Percentiles rank a stretch among this genome's conserved stretches.
These are phyloP conservation scores for Thunnus albacares DNA, from an alignment of 2,797 vertebrate genomes.

Conservation along the genomic window DNA sequence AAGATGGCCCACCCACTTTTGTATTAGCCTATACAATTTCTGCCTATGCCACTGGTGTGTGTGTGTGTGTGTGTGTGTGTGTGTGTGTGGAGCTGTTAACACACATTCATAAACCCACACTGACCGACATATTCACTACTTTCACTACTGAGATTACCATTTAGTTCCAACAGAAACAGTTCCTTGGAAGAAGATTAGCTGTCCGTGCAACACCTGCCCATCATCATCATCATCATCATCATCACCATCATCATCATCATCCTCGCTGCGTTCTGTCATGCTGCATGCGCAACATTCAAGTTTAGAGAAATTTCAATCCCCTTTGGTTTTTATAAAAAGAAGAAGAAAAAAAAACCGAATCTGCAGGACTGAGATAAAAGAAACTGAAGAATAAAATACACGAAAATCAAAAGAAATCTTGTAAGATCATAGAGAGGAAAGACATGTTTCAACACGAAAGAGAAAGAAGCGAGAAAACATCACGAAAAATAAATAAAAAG, in stretches of 20 bases:
- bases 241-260: slow-evolving; percentile 11
- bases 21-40: too few relatives aligned
- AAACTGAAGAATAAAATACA: slow-evolving; percentile 22
- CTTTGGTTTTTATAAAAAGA: neutral
- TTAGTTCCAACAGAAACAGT: slow-evolving; percentile 27
- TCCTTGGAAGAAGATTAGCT: slow-evolving; percentile 14
- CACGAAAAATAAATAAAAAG: slow-evolving; percentile 4
- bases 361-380: neutral
- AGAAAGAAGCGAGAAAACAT: neutral
- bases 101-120: neutral
- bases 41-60: too few relatives aligned
- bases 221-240: neutral
- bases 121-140: slow-evolving; percentile 8
- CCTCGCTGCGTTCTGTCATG: neutral
- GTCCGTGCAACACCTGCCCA: slow-evolving; percentile 38
- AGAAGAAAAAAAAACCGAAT: neutral
- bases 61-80: too few relatives aligned
- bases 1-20: too few relatives aligned
- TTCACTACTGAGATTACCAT: slow-evolving; percentile 14
- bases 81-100: neutral
- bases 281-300: slow-evolving; percentile 17
- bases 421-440: slow-evolving; percentile 7
- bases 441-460: slow-evolving; percentile 1
- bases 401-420: slow-evolving; percentile 27
- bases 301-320: slow-evolving; percentile 21